Evolutionary conservation across 2,888 invertebrate genomes (phyloP).

Genomic region (Ditylenchus weischeri): DNA sequence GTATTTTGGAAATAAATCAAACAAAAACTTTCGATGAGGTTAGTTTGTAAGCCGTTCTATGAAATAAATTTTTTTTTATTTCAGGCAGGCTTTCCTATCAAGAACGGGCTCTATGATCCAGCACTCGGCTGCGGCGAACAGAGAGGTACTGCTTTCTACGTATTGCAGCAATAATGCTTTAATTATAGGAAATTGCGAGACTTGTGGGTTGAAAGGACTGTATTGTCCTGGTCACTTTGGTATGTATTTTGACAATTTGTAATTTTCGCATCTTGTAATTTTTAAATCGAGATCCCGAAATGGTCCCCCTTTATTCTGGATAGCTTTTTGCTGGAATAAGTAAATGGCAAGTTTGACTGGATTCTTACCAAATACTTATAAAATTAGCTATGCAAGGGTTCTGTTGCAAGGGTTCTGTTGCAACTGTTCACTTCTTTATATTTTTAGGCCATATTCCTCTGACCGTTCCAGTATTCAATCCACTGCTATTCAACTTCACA

Average conservation of each 20-base stretch:
- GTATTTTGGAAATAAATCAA: constrained; percentile 49
- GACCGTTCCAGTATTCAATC: constrained; percentile 83
- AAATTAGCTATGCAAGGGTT: no score
- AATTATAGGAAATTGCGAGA: constrained; percentile 42
- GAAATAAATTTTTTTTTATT: constrained; percentile 6
- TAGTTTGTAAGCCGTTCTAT: constrained; percentile 7
- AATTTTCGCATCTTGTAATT: no score
- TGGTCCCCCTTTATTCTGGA: background rate
- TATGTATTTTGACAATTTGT: background rate
- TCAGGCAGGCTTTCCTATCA: constrained; percentile 52
- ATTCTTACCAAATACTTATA: no score
- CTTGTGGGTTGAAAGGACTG: constrained; percentile 64
- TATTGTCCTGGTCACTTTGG: constrained; percentile 75
- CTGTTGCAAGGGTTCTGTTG: no score
- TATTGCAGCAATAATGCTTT: no score
- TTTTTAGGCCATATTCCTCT: constrained; percentile 79
- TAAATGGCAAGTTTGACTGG: background rate
- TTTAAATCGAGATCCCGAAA: no score
- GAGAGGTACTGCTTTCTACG: no score
- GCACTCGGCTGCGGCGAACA: constrained; percentile 68
- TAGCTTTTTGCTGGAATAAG: background rate
- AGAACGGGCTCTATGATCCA: constrained; percentile 84
- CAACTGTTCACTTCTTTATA: no score
- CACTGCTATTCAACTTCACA: constrained; percentile 77
- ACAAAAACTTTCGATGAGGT: constrained; percentile 57